Percentiles rank a stretch among this genome's conserved stretches.
Evolutionary conservation across 1,140 invertebrate genomes (phyloP).

Genomic region (Euwallacea fornicatus): DNA sequence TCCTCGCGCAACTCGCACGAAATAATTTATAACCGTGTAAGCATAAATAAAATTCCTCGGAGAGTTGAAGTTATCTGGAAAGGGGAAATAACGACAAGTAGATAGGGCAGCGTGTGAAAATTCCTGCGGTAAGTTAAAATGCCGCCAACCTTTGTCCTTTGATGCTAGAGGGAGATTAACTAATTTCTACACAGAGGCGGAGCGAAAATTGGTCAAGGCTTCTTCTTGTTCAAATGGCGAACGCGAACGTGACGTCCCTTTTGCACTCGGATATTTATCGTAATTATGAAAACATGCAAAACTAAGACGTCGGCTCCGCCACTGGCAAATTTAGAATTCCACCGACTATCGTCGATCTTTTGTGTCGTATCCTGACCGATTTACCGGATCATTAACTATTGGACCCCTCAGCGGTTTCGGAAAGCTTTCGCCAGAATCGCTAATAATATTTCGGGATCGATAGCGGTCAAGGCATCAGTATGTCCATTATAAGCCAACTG

Average conservation of each 20-base stretch:
- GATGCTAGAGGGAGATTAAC: too few species aligned
- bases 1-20: neutral
- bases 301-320: neutral
- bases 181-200: too few species aligned
- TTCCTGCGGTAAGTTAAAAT: slow-evolving; percentile 18
- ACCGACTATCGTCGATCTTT: slow-evolving; percentile 24
- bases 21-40: slow-evolving; percentile 1
- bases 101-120: slow-evolving; percentile 1
- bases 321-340: slow-evolving; percentile 23
- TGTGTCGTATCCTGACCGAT: slow-evolving; percentile 28
- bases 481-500: slow-evolving; percentile 21
- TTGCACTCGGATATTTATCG: neutral
- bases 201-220: too few species aligned
- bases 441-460: slow-evolving; percentile 31
- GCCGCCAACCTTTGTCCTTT: neutral
- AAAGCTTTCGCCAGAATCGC: slow-evolving; percentile 16
- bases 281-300: neutral
- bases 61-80: neutral
- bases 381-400: slow-evolving; percentile 30
- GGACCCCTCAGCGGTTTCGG: slow-evolving; percentile 15
- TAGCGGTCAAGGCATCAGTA: slow-evolving; percentile 21
- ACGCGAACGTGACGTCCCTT: too few species aligned
- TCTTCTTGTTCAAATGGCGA: too few species aligned
- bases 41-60: slow-evolving; percentile 22
- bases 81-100: slow-evolving; percentile 7